phyloP scores from a whole-genome alignment of 1,140 invertebrate species.

The Mycetomoellerius zeteki region DNA sequence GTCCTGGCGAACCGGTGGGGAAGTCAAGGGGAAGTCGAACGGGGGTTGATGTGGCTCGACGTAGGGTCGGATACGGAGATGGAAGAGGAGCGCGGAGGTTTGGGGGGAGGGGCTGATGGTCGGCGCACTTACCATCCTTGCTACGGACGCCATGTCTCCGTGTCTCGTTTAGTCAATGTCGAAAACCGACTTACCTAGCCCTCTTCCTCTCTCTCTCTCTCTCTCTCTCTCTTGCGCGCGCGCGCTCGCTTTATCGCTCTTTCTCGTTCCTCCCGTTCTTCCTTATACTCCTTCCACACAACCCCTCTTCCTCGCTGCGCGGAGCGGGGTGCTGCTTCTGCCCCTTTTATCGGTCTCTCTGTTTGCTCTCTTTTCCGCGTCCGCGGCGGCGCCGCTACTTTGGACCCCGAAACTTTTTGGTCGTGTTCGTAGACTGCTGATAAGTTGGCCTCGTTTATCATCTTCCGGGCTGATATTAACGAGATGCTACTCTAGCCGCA shows the following conservation, averaged over 20 bases:
- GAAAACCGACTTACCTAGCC: constrained; percentile 78
- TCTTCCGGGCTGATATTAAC: constrained; percentile 76
- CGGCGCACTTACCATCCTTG: constrained; percentile 77
- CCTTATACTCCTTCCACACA: constrained; percentile 27
- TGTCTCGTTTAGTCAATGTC: constrained; percentile 83
- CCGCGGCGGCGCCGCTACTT: constrained; percentile 68
- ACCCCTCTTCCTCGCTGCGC: neutral
- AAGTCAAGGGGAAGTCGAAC: constrained; percentile 71
- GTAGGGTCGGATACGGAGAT: constrained; percentile 56
- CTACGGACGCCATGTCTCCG: constrained; percentile 79
- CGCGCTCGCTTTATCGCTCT: constrained; percentile 6
- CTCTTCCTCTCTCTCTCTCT: constrained; percentile 44
- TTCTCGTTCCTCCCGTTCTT: constrained; percentile 27
- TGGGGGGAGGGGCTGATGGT: constrained; percentile 59
- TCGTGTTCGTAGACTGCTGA: constrained; percentile 75
- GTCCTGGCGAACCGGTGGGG: constrained; percentile 71
- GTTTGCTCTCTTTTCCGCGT: constrained; percentile 66
- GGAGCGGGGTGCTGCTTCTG: constrained; percentile 23
- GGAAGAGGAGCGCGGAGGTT: constrained; percentile 21
- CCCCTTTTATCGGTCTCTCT: constrained; percentile 54
- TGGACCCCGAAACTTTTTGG: constrained; percentile 74
- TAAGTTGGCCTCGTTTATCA: constrained; percentile 79
- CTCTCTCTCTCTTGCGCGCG: constrained; percentile 18
- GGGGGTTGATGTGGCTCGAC: constrained; percentile 68
- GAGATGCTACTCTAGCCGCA: constrained; percentile 73